Percentiles rank a stretch among this genome's conserved stretches.
Evolutionary conservation across 2,113 vertebrate genomes (phyloP).

Genomic region (Mola mola): DNA sequence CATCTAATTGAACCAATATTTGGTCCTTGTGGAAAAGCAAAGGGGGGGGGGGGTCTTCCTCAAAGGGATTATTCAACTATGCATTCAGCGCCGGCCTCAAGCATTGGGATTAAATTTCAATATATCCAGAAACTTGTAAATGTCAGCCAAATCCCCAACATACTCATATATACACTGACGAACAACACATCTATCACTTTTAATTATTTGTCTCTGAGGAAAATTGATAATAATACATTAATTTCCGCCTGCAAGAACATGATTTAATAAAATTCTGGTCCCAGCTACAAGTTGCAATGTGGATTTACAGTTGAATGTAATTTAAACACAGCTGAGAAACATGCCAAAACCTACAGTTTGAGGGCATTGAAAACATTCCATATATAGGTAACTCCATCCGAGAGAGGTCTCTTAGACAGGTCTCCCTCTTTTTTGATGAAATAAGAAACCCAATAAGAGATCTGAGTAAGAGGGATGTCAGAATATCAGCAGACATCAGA

Average conservation of each 20-base stretch:
- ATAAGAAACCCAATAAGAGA: neutral
- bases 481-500: constrained; percentile 20
- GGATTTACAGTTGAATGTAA: constrained; percentile 21
- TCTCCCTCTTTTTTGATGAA: constrained; percentile 3
- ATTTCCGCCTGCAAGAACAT: constrained; percentile 34
- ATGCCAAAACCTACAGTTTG: constrained; percentile 16
- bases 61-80: constrained; percentile 26
- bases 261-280: constrained; percentile 24
- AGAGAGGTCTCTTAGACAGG: constrained; percentile 4
- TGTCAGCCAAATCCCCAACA: constrained; percentile 35
- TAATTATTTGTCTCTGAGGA: constrained; percentile 31
- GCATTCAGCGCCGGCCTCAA: constrained; percentile 38
- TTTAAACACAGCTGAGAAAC: constrained; percentile 8
- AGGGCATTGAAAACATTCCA: constrained; percentile 22
- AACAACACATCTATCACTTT: neutral
- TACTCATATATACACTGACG: neutral
- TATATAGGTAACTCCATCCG: neutral
- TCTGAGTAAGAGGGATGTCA: neutral
- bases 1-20: constrained; percentile 39
- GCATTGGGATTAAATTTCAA: constrained; percentile 62
- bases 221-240: constrained; percentile 19
- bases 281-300: constrained; percentile 6
- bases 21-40: constrained; percentile 37
- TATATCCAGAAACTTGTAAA: constrained; percentile 22
- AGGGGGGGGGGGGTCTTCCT: constrained; percentile 27